These are phyloP conservation scores for Paradoxurus hermaphroditus DNA, from an alignment of 2,113 vertebrate species.

Conservation along the genomic window DNA sequence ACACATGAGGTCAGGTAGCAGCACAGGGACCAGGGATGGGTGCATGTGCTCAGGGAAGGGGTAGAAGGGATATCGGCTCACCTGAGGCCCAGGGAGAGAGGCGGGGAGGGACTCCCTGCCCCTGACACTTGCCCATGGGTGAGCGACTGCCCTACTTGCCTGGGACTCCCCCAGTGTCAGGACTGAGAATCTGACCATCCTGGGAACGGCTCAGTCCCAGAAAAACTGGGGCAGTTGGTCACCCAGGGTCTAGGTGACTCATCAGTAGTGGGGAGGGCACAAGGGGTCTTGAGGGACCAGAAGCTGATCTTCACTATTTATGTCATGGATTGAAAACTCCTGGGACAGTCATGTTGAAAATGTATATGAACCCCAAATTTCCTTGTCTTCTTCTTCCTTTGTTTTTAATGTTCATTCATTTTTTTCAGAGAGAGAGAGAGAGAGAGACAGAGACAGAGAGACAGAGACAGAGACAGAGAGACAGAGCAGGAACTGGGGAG, in stretches of 20 bases:
- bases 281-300: background rate
- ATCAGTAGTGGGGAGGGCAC: background rate
- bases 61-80: background rate
- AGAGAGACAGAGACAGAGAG: too few relatives aligned
- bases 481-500: too few relatives aligned
- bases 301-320: background rate
- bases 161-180: background rate
- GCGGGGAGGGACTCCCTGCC: background rate
- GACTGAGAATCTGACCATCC: background rate
- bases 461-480: too few relatives aligned
- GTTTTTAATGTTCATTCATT: too few relatives aligned
- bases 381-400: too few relatives aligned
- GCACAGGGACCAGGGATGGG: background rate
- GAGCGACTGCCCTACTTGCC: rapidly evolving
- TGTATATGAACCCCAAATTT: too few relatives aligned
- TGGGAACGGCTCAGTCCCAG: background rate
- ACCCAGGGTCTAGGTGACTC: background rate
- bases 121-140: background rate
- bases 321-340: background rate
- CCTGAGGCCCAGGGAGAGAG: too few relatives aligned
- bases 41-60: background rate
- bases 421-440: too few relatives aligned
- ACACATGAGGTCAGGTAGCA: background rate
- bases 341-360: background rate
- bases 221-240: background rate